Percentiles rank a stretch among this genome's conserved stretches.
phyloP scores from a whole-genome alignment of 2,888 invertebrate genomes.

The Drosophila kuntzei region DNA sequence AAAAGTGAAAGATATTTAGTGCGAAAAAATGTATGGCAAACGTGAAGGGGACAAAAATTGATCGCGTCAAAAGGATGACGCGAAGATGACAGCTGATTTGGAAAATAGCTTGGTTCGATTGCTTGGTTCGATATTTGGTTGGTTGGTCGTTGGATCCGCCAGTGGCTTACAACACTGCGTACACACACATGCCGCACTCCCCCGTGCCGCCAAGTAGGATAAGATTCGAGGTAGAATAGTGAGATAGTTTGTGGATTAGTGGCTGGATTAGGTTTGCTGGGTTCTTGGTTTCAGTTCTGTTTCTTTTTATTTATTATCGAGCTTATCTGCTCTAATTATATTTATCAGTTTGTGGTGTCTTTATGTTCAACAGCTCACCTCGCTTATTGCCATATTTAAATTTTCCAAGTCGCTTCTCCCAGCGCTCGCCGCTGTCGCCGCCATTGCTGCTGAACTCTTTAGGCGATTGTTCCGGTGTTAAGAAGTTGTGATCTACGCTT shows the following conservation, averaged over 20 bases:
- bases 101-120: constrained; percentile 43
- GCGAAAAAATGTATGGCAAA: constrained; percentile 1
- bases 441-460: constrained; percentile 60
- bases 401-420: constrained; percentile 85
- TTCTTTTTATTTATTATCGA: constrained; percentile 7
- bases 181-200: constrained; percentile 59
- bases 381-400: constrained; percentile 86
- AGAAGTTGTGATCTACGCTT: constrained; percentile 68
- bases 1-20: neutral
- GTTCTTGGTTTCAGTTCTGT: constrained; percentile 24
- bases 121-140: constrained; percentile 35
- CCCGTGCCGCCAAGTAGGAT: constrained; percentile 46
- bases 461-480: constrained; percentile 82
- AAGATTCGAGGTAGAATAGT: constrained; percentile 25
- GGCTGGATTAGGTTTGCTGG: constrained; percentile 21
- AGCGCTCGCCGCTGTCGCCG: constrained; percentile 69
- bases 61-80: constrained; percentile 8
- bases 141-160: constrained; percentile 48
- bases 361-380: constrained; percentile 84
- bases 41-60: neutral
- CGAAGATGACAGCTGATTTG: constrained; percentile 33
- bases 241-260: constrained; percentile 27
- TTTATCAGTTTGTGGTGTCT: constrained; percentile 33
- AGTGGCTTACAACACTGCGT: constrained; percentile 57
- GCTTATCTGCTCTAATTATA: constrained; percentile 1